These are phyloP conservation scores for Nothobranchius kuhntae DNA, from an alignment of 2,113 vertebrate genomes.

Conservation along the genomic window DNA sequence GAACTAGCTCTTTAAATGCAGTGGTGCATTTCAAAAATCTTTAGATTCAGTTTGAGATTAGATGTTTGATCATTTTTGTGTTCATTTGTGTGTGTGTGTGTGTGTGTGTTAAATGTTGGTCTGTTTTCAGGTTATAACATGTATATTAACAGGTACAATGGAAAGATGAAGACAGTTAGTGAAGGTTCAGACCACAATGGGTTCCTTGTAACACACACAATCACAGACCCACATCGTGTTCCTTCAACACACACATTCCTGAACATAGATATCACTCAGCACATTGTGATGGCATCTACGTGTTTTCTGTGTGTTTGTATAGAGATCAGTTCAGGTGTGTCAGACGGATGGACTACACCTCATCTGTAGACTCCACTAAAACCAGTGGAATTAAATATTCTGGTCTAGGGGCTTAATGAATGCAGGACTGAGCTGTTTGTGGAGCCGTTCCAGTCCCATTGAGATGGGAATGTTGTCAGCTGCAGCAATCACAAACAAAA, in stretches of 20 bases:
- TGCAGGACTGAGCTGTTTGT: background rate
- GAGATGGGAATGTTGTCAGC: background rate
- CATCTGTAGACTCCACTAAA: too few relatives aligned
- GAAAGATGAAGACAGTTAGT: background rate
- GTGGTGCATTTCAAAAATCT: too few relatives aligned
- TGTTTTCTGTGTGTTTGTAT: conserved; percentile 17
- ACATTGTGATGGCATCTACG: conserved; percentile 32
- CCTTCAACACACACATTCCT: conserved; percentile 62
- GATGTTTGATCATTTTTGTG: too few relatives aligned
- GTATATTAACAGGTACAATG: conserved; percentile 27
- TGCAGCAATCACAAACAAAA: background rate
- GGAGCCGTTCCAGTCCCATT: background rate
- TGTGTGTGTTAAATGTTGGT: background rate
- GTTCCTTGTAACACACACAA: conserved; percentile 33
- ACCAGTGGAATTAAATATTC: too few relatives aligned
- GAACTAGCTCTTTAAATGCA: too few relatives aligned
- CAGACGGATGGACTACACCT: background rate
- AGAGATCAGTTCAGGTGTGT: background rate
- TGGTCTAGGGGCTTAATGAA: background rate
- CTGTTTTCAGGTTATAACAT: conserved; percentile 35
- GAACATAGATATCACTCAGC: conserved; percentile 62
- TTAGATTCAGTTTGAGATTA: too few relatives aligned
- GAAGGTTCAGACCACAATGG: conserved; percentile 28
- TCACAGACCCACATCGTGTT: conserved; percentile 24
- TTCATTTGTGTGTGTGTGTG: too few relatives aligned